Conservation (phyloP, 2,888 invertebrate genomes). For the Epistrophe eligans region DNA sequence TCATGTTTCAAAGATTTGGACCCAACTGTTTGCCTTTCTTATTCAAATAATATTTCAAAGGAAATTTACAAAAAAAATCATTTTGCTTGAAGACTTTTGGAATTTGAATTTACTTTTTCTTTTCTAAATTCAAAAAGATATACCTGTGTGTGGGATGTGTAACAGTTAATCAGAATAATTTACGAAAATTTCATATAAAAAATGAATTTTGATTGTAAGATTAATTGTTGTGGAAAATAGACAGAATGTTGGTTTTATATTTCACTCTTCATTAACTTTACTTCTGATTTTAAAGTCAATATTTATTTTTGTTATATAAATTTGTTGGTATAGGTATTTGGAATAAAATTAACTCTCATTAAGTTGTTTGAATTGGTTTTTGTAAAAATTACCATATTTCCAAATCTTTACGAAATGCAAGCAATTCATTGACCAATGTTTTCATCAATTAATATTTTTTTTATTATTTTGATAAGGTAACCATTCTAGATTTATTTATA, state of each 20-base stretch:
- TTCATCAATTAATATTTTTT: no score
- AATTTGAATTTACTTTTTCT: neutral
- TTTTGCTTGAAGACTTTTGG: neutral
- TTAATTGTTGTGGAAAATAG: neutral
- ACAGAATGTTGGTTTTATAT: neutral
- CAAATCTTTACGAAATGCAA: no score
- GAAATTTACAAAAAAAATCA: neutral
- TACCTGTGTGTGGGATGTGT: neutral
- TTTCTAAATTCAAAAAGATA: neutral
- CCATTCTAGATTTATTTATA: no score
- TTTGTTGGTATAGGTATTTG: no score
- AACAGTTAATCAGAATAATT: neutral
- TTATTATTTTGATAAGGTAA: no score
- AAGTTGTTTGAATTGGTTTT: no score
- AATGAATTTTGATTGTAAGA: neutral
- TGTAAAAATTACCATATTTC: no score
- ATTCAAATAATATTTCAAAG: neutral
- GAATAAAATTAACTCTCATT: no score
- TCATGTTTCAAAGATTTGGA: constrained; percentile 10
- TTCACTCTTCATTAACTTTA: neutral
- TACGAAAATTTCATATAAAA: neutral
- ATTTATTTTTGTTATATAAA: neutral
- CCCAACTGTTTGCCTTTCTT: constrained; percentile 10
- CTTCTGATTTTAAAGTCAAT: neutral
- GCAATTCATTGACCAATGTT: no score